phyloP scores from a whole-genome alignment of 2,888 invertebrate genomes.

The Thereva nobilitata region DNA sequence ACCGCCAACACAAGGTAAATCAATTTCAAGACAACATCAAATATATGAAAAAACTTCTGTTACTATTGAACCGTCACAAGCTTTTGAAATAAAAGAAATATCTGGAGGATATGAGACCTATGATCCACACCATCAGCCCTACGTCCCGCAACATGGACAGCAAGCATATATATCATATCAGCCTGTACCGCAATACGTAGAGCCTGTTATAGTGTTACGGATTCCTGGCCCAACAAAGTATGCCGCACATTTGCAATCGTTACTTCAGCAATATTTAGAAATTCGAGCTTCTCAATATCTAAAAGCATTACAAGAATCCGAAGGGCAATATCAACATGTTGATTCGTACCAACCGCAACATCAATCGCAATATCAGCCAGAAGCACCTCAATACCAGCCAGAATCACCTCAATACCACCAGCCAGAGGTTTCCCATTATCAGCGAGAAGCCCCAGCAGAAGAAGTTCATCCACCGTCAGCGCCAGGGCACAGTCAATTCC shows the following conservation, averaged over 20 bases:
- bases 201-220: conserved; percentile 56
- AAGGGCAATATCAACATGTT: conserved; percentile 47
- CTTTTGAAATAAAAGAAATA: conserved; percentile 54
- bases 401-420: conserved; percentile 12
- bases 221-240: conserved; percentile 58
- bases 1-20: conserved; percentile 46
- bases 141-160: not conserved
- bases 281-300: conserved; percentile 56
- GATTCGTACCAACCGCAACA: conserved; percentile 21
- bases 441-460: conserved; percentile 29
- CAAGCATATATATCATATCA: conserved; percentile 36
- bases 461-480: not conserved
- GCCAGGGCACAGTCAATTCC: not conserved
- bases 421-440: conserved; percentile 7
- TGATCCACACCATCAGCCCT: conserved; percentile 6
- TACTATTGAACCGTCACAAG: conserved; percentile 65
- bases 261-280: conserved; percentile 57
- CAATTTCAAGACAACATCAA: conserved; percentile 46
- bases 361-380: conserved; percentile 36
- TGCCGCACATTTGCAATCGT: conserved; percentile 54
- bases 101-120: conserved; percentile 29
- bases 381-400: conserved; percentile 19
- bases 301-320: conserved; percentile 53
- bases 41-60: conserved; percentile 55
- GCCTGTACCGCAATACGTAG: conserved; percentile 45